phyloP scores from a whole-genome alignment of 2,888 invertebrate species.

The Metallyticus violacea region DNA sequence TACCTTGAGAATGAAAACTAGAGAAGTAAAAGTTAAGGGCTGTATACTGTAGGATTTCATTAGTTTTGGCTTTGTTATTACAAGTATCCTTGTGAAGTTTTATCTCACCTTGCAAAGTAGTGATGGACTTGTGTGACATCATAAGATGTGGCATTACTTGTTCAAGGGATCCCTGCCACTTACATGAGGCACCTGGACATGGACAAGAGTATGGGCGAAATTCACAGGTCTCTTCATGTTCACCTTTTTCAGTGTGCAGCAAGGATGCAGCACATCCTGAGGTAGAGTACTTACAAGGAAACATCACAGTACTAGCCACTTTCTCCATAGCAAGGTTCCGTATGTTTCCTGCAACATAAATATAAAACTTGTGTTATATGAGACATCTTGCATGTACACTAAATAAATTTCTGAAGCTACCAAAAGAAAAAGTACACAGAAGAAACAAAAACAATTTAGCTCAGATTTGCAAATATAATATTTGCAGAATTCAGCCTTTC shows the following conservation, averaged over 20 bases:
- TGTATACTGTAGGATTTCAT: too few species aligned
- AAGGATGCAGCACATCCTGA: slow-evolving; percentile 92
- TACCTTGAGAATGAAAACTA: too few species aligned
- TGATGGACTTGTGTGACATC: slow-evolving; percentile 96
- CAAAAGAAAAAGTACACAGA: too few species aligned
- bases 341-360: slow-evolving; percentile 71
- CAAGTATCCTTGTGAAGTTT: too few species aligned
- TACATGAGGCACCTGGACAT: slow-evolving; percentile 98
- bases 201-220: slow-evolving; percentile 98
- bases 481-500: too few species aligned
- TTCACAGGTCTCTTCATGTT: slow-evolving; percentile 98
- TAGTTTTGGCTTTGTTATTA: too few species aligned
- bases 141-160: slow-evolving; percentile 98
- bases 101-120: slow-evolving; percentile 82
- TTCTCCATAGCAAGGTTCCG: slow-evolving; percentile 99
- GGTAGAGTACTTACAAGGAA: slow-evolving; percentile 97
- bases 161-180: slow-evolving; percentile 97
- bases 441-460: too few species aligned
- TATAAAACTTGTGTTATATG: too few species aligned
- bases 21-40: too few species aligned
- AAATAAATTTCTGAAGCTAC: too few species aligned
- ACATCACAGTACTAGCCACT: slow-evolving; percentile 96
- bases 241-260: slow-evolving; percentile 95
- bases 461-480: too few species aligned
- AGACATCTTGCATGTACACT: too few species aligned